Conservation (phyloP, 2,888 invertebrate genomes). For the Buathra laborator region DNA sequence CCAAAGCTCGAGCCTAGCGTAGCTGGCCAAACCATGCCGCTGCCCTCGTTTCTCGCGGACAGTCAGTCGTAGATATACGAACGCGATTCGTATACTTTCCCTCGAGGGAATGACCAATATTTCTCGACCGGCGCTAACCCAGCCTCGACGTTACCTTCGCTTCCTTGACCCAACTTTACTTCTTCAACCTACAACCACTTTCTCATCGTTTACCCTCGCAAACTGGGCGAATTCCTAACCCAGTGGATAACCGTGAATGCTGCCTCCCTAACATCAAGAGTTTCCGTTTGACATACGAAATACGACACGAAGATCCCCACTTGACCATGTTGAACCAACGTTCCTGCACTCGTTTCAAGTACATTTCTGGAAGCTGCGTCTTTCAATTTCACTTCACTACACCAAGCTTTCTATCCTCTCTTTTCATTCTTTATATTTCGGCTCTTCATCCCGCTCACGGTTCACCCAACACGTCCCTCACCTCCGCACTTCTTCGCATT, state of each 20-base stretch:
- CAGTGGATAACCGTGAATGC: constrained; percentile 36
- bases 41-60: constrained; percentile 56
- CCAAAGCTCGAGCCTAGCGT: constrained; percentile 39
- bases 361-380: constrained; percentile 19
- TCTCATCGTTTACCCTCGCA: constrained; percentile 58
- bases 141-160: constrained; percentile 27
- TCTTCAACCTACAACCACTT: constrained; percentile 50
- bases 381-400: constrained; percentile 10
- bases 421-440: constrained; percentile 20
- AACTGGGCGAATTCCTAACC: constrained; percentile 16
- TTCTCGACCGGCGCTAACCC: constrained; percentile 64
- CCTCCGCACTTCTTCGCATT: neutral
- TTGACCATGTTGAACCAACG: neutral
- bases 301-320: constrained; percentile 5
- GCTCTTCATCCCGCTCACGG: constrained; percentile 25
- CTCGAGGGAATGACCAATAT: constrained; percentile 75
- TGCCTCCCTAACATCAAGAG: neutral
- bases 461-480: constrained; percentile 1
- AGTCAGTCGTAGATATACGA: constrained; percentile 38
- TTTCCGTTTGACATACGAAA: constrained; percentile 50
- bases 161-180: neutral
- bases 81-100: constrained; percentile 64
- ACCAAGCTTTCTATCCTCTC: constrained; percentile 10
- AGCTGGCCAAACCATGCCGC: constrained; percentile 20
- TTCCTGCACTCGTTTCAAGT: neutral